Evolutionary conservation across 1,140 invertebrate genomes (phyloP).

Genomic region (Helicoverpa armigera): DNA sequence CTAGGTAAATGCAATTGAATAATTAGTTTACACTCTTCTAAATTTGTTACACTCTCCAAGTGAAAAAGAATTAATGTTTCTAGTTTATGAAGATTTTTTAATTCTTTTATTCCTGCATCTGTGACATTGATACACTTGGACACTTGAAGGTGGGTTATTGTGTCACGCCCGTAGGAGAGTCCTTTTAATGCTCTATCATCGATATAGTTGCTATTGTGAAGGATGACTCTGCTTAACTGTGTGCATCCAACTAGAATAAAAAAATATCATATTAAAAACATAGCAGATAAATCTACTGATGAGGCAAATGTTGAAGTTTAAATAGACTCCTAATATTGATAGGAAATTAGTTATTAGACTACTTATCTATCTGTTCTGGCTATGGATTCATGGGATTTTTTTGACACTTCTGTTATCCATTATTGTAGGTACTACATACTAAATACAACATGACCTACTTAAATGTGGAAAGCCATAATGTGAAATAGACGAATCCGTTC

Average conservation of each 20-base stretch:
- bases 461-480: conserved; percentile 93
- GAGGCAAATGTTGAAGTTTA: no score
- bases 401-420: no score
- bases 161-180: conserved; percentile 68
- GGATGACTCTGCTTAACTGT: conserved; percentile 73
- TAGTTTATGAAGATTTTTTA: conserved; percentile 69
- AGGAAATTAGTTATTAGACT: no score
- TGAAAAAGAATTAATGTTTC: conserved; percentile 74
- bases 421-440: no score
- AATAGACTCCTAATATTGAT: no score
- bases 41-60: conserved; percentile 69
- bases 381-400: no score
- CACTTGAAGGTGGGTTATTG: conserved; percentile 74
- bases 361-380: no score
- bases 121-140: conserved; percentile 79
- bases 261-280: neutral
- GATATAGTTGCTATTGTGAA: conserved; percentile 79
- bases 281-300: no score
- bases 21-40: conserved; percentile 75
- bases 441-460: conserved; percentile 80
- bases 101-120: conserved; percentile 74
- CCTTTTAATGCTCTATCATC: conserved; percentile 80
- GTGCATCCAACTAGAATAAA: conserved; percentile 75
- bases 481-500: conserved; percentile 91
- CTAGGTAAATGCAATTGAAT: conserved; percentile 70